Conservation (phyloP, 2,797 vertebrate genomes). For the Hyperoplus lanceolatus region DNA sequence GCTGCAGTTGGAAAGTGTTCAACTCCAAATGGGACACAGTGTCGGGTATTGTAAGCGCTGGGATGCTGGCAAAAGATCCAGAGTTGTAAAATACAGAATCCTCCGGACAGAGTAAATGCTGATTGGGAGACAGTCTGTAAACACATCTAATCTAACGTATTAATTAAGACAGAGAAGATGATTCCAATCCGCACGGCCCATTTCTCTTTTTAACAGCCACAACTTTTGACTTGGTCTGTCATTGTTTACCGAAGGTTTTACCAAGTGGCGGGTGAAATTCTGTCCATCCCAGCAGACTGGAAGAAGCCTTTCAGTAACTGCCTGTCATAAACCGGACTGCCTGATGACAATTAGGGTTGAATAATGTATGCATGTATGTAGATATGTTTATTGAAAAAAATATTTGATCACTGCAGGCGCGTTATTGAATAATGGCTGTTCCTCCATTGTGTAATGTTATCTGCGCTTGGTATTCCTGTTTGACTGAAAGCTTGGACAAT, state of each 20-base stretch:
- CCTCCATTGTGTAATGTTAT: neutral
- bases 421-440: slow-evolving; percentile 1
- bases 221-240: neutral
- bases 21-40: neutral
- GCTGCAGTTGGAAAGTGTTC: neutral
- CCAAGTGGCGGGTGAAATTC: neutral
- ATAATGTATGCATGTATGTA: neutral
- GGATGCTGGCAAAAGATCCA: neutral
- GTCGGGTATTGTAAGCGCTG: slow-evolving; percentile 7
- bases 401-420: neutral
- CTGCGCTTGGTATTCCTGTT: neutral
- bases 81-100: neutral
- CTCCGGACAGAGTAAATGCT: neutral
- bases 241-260: neutral
- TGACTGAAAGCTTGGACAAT: neutral
- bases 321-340: too few species aligned
- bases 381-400: too few species aligned
- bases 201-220: neutral
- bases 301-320: slow-evolving; percentile 8
- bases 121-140: neutral
- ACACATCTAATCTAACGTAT: neutral
- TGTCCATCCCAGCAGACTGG: neutral
- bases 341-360: neutral
- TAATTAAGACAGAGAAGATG: neutral
- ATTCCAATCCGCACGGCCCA: neutral